These are phyloP conservation scores for Diprion similis DNA, from an alignment of 1,140 invertebrate genomes.

Conservation along the genomic window DNA sequence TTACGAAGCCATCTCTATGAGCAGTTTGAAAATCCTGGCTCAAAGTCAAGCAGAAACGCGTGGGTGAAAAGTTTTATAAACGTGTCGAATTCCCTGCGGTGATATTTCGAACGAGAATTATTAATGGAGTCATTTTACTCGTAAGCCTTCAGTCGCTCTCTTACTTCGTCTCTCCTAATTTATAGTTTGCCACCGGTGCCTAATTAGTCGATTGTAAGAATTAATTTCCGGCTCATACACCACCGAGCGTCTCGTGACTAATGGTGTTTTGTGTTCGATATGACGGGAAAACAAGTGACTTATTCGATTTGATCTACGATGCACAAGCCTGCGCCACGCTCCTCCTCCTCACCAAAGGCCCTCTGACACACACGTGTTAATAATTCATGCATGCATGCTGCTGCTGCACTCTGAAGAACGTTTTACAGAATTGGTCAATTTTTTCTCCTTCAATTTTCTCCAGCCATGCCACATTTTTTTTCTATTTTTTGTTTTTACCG, in stretches of 20 bases:
- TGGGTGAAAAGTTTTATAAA: too few relatives aligned
- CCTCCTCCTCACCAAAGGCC: not conserved
- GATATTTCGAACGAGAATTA: not conserved
- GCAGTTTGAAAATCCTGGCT: too few relatives aligned
- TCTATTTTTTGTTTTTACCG: too few relatives aligned
- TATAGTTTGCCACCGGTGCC: not conserved
- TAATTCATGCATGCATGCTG: too few relatives aligned
- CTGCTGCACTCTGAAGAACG: too few relatives aligned
- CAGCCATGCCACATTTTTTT: too few relatives aligned
- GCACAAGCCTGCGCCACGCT: not conserved
- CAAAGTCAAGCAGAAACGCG: too few relatives aligned
- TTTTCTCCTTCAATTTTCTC: too few relatives aligned
- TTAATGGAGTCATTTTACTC: not conserved
- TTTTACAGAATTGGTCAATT: too few relatives aligned
- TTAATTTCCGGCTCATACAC: not conserved
- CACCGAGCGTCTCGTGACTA: not conserved
- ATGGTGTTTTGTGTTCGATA: not conserved
- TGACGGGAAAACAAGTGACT: not conserved
- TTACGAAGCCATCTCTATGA: too few relatives aligned
- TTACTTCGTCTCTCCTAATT: not conserved
- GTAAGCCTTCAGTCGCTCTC: too few relatives aligned
- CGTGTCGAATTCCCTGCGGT: not conserved
- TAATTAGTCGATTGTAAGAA: conserved; percentile 5
- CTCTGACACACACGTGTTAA: too few relatives aligned
- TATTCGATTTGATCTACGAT: not conserved